Evolutionary conservation across 2,113 vertebrate genomes (phyloP).

Genomic region (Mobula birostris): DNA sequence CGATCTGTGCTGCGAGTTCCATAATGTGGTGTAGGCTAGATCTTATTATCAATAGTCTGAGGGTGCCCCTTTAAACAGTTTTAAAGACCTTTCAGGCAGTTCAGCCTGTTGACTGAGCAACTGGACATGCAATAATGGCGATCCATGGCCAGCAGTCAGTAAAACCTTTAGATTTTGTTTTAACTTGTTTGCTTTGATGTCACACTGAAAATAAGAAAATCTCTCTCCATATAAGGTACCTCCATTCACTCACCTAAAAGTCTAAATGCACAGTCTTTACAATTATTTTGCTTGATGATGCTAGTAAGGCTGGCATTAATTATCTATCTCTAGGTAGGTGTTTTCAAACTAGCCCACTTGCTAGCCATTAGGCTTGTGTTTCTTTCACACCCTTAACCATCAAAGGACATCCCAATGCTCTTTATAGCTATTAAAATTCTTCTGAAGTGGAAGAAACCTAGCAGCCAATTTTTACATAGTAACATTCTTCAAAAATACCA

Average conservation of each 20-base stretch:
- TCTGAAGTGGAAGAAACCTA: neutral
- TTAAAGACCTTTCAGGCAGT: neutral
- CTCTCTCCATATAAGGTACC: neutral
- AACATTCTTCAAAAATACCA: neutral
- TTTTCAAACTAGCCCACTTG: neutral
- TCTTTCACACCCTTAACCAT: neutral
- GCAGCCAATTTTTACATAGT: neutral
- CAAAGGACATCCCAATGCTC: neutral
- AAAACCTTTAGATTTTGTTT: neutral
- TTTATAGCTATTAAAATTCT: too few species aligned
- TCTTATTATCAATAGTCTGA: neutral
- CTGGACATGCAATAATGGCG: neutral
- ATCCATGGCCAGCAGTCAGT: neutral
- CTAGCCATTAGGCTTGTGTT: neutral
- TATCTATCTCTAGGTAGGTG: neutral
- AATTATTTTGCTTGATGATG: neutral
- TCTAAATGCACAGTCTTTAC: neutral
- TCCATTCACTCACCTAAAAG: neutral
- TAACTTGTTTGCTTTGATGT: neutral
- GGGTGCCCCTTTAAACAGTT: neutral
- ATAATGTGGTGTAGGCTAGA: neutral
- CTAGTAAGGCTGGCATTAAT: neutral
- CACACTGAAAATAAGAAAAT: neutral
- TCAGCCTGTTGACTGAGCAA: neutral
- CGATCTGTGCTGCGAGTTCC: neutral